Evolutionary conservation across 1,140 invertebrate genomes (phyloP).

Genomic region (Eubasilissa regina): DNA sequence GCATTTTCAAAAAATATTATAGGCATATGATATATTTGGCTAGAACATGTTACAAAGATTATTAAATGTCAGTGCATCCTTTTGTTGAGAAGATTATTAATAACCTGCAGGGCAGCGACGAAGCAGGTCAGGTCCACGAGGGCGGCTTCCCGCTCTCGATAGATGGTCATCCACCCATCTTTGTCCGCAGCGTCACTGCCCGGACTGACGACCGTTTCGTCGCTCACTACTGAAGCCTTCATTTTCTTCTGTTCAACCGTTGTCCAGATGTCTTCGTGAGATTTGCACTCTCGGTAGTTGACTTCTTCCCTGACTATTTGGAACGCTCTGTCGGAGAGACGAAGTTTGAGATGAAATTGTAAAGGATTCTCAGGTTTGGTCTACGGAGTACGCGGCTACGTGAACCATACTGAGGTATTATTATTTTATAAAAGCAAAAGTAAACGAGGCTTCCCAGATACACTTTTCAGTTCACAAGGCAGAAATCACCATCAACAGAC

Average conservation of each 20-base stretch:
- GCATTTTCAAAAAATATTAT: not conserved
- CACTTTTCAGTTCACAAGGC: conserved; percentile 1
- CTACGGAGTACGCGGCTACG: conserved; percentile 32
- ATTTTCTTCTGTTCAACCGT: not conserved
- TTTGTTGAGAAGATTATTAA: not conserved
- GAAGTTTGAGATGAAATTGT: conserved; percentile 14
- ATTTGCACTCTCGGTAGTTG: not conserved
- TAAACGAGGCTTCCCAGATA: conserved; percentile 5
- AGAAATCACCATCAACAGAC: conserved; percentile 17
- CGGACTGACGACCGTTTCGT: conserved; percentile 50
- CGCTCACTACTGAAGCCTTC: conserved; percentile 25
- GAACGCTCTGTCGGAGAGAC: conserved; percentile 36
- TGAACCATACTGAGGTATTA: conserved; percentile 34
- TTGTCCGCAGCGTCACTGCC: conserved; percentile 26
- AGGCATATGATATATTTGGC: not conserved
- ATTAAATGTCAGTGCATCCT: too few relatives aligned
- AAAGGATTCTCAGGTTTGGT: conserved; percentile 35
- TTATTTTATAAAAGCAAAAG: not conserved
- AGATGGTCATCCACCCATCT: conserved; percentile 20
- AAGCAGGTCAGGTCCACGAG: conserved; percentile 51
- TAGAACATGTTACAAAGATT: too few relatives aligned
- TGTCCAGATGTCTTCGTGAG: not conserved
- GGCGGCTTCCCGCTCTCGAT: conserved; percentile 47
- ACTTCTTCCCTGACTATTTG: conserved; percentile 19
- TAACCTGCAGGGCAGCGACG: conserved; percentile 56